Percentiles rank a stretch among this genome's conserved stretches.
Conservation (phyloP, 2,797 vertebrate species). For the Merluccius polli region DNA sequence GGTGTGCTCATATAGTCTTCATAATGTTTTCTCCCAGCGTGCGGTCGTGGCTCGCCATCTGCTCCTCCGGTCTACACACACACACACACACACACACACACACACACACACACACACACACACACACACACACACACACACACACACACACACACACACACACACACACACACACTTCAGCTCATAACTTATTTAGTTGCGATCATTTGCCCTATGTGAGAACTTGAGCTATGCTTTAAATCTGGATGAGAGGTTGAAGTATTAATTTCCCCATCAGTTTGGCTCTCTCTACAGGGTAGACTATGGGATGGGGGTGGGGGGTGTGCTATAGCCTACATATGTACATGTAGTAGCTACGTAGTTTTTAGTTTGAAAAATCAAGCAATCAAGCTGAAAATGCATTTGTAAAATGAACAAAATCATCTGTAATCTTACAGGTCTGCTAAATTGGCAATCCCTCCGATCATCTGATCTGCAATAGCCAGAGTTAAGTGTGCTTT, state of each 20-base stretch:
- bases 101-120: too few relatives aligned
- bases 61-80: constrained; percentile 32
- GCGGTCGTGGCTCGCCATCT: constrained; percentile 44
- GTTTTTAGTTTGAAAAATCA: too few relatives aligned
- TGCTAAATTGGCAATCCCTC: background rate
- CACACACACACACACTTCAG: constrained; percentile 37
- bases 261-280: constrained; percentile 65
- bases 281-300: constrained; percentile 28
- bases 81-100: too few relatives aligned
- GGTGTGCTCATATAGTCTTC: background rate
- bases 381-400: too few relatives aligned
- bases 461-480: background rate
- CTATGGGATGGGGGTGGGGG: constrained; percentile 34
- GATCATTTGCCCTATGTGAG: constrained; percentile 36
- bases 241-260: constrained; percentile 62
- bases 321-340: too few relatives aligned
- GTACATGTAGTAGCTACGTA: too few relatives aligned
- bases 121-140: too few relatives aligned
- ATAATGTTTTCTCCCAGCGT: constrained; percentile 36
- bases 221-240: constrained; percentile 45
- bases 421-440: too few relatives aligned
- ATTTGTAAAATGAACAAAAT: too few relatives aligned
- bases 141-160: too few relatives aligned
- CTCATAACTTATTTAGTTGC: constrained; percentile 70
- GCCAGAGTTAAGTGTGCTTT: background rate